These are phyloP conservation scores for Apamea crenata DNA, from an alignment of 2,888 invertebrate species.

Conservation along the genomic window DNA sequence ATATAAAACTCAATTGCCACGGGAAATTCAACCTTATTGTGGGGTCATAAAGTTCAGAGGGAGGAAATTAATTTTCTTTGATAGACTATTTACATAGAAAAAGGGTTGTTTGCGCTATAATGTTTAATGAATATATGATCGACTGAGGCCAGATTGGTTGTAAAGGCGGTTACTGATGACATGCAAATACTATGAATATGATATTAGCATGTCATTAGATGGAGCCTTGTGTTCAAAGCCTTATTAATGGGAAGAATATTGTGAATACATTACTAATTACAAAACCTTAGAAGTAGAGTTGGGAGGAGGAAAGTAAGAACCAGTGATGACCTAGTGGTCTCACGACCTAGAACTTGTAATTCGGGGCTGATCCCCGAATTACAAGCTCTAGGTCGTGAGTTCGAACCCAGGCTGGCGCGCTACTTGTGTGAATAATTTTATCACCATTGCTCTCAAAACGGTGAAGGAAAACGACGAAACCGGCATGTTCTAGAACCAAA, in stretches of 20 bases:
- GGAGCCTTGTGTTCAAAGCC: background rate
- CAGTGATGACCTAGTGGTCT: too few species aligned
- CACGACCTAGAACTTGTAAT: too few species aligned
- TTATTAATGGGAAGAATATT: background rate
- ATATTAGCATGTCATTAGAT: conserved; percentile 34
- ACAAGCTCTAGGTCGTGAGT: too few species aligned
- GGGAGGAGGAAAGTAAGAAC: too few species aligned
- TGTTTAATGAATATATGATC: conserved; percentile 71
- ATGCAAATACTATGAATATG: conserved; percentile 47
- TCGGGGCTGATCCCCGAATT: too few species aligned
- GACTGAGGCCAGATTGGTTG: conserved; percentile 26
- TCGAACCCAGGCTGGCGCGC: too few species aligned
- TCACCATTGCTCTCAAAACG: too few species aligned
- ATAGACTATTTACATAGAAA: conserved; percentile 78
- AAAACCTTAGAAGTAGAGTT: background rate
- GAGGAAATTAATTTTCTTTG: conserved; percentile 62
- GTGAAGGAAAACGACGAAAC: too few species aligned
- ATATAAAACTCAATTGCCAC: conserved; percentile 10
- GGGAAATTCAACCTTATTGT: conserved; percentile 35
- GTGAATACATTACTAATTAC: background rate
- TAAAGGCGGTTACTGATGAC: conserved; percentile 37
- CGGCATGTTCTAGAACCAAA: too few species aligned
- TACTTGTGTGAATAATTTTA: too few species aligned
- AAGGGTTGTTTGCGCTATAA: conserved; percentile 72
- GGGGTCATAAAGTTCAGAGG: conserved; percentile 28